These are phyloP conservation scores for Antrozous pallidus DNA, from an alignment of 2,797 vertebrate genomes.

Conservation along the genomic window DNA sequence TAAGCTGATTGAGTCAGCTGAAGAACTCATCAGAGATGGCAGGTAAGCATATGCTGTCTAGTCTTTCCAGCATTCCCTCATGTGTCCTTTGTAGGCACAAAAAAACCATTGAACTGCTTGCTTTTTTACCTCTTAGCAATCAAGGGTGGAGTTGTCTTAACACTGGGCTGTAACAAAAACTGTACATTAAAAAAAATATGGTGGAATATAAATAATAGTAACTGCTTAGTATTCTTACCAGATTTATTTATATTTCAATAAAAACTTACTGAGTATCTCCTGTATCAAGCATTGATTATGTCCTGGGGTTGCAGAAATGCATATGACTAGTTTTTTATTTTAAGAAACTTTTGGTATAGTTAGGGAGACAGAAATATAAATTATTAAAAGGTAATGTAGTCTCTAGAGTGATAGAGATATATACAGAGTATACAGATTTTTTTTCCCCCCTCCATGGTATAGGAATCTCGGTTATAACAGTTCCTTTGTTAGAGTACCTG, in stretches of 20 bases:
- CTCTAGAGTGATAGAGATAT: background rate
- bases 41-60: conserved; percentile 83
- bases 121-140: background rate
- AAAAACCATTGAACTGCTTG: background rate
- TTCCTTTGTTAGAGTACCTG: background rate
- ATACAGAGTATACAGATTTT: background rate
- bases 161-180: background rate
- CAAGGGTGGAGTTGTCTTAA: background rate
- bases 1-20: conserved; percentile 93
- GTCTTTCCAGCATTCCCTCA: background rate
- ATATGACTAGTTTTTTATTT: background rate
- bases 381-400: background rate
- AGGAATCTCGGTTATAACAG: background rate
- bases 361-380: background rate
- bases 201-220: background rate
- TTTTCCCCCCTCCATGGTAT: background rate
- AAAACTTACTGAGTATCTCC: background rate
- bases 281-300: background rate
- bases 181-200: background rate
- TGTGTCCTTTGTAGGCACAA: background rate
- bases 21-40: conserved; percentile 92
- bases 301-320: background rate
- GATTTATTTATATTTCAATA: background rate
- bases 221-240: background rate
- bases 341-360: background rate